A percentile compares a stretch with the other conserved stretches of the same genome.
These are phyloP conservation scores for Drosophila leonis DNA, from an alignment of 2,888 invertebrate species.

Conservation along the genomic window DNA sequence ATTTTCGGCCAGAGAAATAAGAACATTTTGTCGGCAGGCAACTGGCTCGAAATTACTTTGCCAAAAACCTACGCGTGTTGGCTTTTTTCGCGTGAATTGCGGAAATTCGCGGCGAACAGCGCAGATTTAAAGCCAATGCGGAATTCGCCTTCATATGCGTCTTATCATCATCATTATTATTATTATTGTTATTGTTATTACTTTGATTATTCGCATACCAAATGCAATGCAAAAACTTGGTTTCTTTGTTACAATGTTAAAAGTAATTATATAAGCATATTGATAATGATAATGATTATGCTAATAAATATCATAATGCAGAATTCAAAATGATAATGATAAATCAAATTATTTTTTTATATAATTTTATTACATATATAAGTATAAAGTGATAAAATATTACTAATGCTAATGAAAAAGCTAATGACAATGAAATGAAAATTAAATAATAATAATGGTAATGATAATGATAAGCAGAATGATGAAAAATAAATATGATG, in stretches of 20 bases:
- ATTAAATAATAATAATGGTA: too few species aligned
- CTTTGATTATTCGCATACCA: neutral
- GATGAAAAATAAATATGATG: too few species aligned
- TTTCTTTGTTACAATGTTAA: neutral
- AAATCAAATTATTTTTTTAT: too few species aligned
- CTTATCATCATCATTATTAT: neutral
- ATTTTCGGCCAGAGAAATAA: conserved; percentile 40
- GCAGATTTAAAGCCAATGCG: neutral
- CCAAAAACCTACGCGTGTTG: conserved; percentile 12
- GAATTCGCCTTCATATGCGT: neutral
- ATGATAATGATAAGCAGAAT: too few species aligned
- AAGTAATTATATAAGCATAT: neutral
- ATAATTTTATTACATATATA: too few species aligned
- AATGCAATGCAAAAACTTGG: neutral
- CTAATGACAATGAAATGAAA: too few species aligned
- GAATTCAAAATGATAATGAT: neutral
- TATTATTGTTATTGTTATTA: neutral
- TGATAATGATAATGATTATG: neutral
- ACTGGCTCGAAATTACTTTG: conserved; percentile 34
- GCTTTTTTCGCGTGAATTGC: conserved; percentile 1
- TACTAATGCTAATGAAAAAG: too few species aligned
- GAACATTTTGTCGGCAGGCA: neutral
- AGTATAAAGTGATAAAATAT: too few species aligned
- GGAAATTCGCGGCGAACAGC: neutral
- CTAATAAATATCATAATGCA: neutral